phyloP scores from a whole-genome alignment of 2,797 vertebrate genomes.

The Melopsittacus undulatus region DNA sequence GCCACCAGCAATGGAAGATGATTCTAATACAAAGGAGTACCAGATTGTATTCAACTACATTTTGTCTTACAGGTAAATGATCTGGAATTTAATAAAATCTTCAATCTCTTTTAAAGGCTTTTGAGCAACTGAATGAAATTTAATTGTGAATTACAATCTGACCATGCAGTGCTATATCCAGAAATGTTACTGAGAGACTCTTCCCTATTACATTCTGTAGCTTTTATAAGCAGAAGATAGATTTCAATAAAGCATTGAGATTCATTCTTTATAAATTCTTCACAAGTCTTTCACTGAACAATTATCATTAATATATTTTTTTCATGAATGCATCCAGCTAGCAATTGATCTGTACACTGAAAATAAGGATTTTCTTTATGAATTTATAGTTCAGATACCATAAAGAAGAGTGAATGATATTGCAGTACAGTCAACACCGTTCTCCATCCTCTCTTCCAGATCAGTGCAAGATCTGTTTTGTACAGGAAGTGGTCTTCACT shows the following conservation, averaged over 20 bases:
- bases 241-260: not conserved
- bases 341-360: not conserved
- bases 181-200: not conserved
- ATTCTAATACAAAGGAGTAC: not conserved
- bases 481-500: not conserved
- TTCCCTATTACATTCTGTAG: not conserved
- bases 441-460: not conserved
- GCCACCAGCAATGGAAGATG: not conserved
- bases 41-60: not conserved
- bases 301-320: not conserved
- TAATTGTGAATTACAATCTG: not conserved
- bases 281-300: not conserved
- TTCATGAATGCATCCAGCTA: not conserved
- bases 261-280: not conserved
- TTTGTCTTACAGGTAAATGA: slow-evolving; percentile 1
- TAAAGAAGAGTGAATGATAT: not conserved
- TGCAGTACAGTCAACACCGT: not conserved
- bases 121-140: slow-evolving; percentile 1
- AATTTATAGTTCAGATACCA: not conserved
- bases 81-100: not conserved
- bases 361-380: not conserved
- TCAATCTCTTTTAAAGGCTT: not conserved
- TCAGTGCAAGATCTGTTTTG: not conserved
- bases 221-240: not conserved
- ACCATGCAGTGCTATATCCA: not conserved